Base-by-base conservation (phyloP, 2,113 vertebrate genomes). In the Gulo gulo region DNA sequence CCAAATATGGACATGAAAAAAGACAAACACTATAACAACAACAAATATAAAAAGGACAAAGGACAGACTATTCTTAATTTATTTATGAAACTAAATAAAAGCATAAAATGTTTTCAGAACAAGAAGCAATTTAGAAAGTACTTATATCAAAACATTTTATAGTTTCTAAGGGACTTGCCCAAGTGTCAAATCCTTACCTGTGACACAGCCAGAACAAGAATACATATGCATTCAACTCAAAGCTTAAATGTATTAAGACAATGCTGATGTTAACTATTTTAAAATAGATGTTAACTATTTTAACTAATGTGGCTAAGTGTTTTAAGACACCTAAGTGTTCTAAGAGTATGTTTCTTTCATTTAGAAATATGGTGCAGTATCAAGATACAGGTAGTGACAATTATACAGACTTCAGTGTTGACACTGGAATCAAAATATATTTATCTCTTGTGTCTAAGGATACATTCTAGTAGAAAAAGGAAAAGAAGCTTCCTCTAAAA, bases 401-500 rank as follows among this genome's bases (percentile, higher is more conserved):
- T 76, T 79, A 74, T 18, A 80, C 0, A 80, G 39, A 42, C 45
- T 18, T 88, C 42, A 86, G 1, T 78, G 34, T 61, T 11, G 69
- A 73, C 39, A 67, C 0, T 42, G 23, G 23, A 92, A 94, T 45
- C 29, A 92, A 95, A 96, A 74, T 5, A 34, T 73, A 90, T 59
- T 94, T 47, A n/a, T 91, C 36, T 90, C 24, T n/a, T 92, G 31
- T 8, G 67, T 67, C 71, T 69, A 95, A 81, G n/a, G 36, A 85
- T 67, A 87, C 7, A 92, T 18, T 74, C 42, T 42, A 92, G 85
- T 6, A 80, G 42, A 86, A 88, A 88, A 85, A 57, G 4, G 11
- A 78, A 82, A 78, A 80, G 4, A 69, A 83, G 95, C 39, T 47
- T 96, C 67, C 52, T 87, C 80, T 83, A 79, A 95, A 91, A 90